A percentile compares a stretch with the other conserved stretches of the same genome.
Conservation (phyloP, 2,888 invertebrate species). For the Plutella xylostella region DNA sequence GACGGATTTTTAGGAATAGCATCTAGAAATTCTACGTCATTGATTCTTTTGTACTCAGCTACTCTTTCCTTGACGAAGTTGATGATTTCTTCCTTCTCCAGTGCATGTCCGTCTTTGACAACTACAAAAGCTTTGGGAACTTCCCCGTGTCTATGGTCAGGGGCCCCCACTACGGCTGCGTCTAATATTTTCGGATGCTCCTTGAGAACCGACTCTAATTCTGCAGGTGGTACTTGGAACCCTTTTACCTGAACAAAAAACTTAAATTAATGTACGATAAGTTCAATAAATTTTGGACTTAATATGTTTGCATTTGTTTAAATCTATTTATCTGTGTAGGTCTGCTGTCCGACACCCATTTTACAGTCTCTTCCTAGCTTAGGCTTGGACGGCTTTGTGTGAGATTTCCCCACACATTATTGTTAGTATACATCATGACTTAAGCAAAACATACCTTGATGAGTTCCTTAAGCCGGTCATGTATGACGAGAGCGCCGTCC, state of each 20-base stretch:
- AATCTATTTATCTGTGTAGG: background rate
- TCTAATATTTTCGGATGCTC: constrained; percentile 81
- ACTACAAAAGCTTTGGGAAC: constrained; percentile 81
- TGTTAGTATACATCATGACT: no score
- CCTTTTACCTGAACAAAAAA: constrained; percentile 64
- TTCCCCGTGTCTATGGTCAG: constrained; percentile 77
- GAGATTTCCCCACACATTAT: no score
- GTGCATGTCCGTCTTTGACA: constrained; percentile 45
- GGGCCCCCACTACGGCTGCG: constrained; percentile 85
- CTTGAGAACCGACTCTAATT: constrained; percentile 80
- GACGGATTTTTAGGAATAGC: constrained; percentile 80
- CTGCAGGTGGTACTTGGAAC: constrained; percentile 88
- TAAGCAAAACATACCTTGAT: constrained; percentile 73
- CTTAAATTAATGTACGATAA: no score
- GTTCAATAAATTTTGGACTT: background rate
- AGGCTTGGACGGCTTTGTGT: no score
- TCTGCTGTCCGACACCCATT: no score
- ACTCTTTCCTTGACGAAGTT: constrained; percentile 75
- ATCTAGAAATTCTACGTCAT: constrained; percentile 74
- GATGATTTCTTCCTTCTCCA: constrained; percentile 67
- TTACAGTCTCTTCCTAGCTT: background rate
- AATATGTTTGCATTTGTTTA: no score
- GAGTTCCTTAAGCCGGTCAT: constrained; percentile 82
- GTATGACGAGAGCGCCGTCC: constrained; percentile 73
- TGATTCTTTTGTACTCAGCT: constrained; percentile 79